Evolutionary conservation across 2,113 vertebrate genomes (phyloP).

Genomic region (Pachypanchax playfairii): DNA sequence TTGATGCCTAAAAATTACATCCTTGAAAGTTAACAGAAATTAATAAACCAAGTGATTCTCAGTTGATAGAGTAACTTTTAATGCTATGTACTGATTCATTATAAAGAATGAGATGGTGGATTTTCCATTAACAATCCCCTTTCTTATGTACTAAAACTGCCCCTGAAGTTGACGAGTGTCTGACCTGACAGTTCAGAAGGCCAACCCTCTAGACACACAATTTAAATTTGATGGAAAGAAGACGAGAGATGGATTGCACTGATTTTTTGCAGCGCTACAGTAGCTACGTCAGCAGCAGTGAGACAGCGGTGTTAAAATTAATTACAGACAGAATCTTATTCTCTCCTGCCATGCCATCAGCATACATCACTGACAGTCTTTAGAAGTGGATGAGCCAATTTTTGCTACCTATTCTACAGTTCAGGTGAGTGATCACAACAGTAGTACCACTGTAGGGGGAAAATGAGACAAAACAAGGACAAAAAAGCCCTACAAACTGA

Average conservation of each 20-base stretch:
- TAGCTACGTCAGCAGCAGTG: constrained; percentile 56
- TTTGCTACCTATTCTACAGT: constrained; percentile 20
- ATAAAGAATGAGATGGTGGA: constrained; percentile 7
- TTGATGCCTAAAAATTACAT: too few species aligned
- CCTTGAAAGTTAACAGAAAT: neutral
- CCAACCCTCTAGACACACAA: constrained; percentile 20
- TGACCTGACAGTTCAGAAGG: constrained; percentile 50
- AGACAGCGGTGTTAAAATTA: constrained; percentile 55
- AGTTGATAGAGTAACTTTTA: neutral
- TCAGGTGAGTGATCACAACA: constrained; percentile 30
- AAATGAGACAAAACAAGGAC: neutral
- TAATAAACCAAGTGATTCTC: neutral
- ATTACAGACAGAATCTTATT: constrained; percentile 60
- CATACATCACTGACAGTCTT: constrained; percentile 40
- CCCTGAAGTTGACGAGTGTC: constrained; percentile 61
- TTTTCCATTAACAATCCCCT: constrained; percentile 35
- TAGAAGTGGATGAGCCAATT: constrained; percentile 5
- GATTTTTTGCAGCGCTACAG: constrained; percentile 44
- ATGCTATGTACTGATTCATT: neutral
- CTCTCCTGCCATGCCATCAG: constrained; percentile 40
- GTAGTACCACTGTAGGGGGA: too few species aligned
- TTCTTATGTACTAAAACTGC: constrained; percentile 37
- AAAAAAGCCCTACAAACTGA: neutral
- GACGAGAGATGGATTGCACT: constrained; percentile 56
- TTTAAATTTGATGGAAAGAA: constrained; percentile 69